These are phyloP conservation scores for Caloenas nicobarica DNA, from an alignment of 2,113 vertebrate genomes.

Conservation along the genomic window DNA sequence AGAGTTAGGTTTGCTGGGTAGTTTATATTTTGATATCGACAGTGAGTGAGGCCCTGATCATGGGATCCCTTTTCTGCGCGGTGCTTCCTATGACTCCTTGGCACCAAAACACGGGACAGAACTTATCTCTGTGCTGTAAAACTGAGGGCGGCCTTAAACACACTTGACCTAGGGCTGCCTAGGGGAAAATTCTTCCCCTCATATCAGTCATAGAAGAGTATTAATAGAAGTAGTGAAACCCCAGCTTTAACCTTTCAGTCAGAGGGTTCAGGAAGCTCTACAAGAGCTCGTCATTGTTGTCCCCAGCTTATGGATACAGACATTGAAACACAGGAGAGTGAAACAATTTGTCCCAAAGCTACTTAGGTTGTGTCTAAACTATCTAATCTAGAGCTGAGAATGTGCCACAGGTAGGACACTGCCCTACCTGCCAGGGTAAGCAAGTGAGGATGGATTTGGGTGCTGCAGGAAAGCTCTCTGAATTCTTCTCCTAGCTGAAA, in stretches of 20 bases:
- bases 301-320: background rate
- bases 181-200: background rate
- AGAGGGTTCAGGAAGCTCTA: background rate
- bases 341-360: background rate
- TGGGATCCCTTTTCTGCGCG: background rate
- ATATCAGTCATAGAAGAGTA: background rate
- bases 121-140: background rate
- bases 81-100: background rate
- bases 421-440: background rate
- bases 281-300: background rate
- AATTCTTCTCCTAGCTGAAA: background rate
- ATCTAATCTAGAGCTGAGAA: background rate
- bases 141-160: background rate
- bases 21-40: background rate
- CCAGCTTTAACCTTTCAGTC: background rate
- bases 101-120: background rate
- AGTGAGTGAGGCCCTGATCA: background rate
- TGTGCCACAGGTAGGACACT: background rate
- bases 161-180: background rate
- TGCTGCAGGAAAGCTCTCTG: background rate
- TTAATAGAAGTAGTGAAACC: background rate
- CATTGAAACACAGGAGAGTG: background rate
- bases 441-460: background rate
- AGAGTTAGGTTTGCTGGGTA: background rate
- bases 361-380: background rate